Evolutionary conservation across 2,797 vertebrate species (phyloP).

Genomic region (Catostomus latipinnis): DNA sequence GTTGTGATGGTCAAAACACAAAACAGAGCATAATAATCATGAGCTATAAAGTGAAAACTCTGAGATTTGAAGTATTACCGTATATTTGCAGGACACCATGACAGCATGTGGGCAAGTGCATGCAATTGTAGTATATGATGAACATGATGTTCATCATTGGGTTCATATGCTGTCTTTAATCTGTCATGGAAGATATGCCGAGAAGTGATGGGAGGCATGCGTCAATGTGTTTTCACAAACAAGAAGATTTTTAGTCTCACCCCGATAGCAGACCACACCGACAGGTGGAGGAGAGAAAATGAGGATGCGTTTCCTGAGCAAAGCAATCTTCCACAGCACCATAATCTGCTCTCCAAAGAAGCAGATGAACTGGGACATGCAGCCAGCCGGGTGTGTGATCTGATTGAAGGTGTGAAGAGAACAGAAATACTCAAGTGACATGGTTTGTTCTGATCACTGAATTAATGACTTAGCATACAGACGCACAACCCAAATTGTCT

Average conservation of each 20-base stretch:
- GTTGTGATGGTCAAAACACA: not conserved
- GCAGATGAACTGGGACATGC: constrained; percentile 99
- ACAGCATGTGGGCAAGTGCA: not conserved
- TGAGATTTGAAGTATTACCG: not conserved
- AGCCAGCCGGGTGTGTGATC: constrained; percentile 99
- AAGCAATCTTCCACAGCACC: constrained; percentile 96
- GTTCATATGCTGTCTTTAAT: not conserved
- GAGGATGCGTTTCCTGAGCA: constrained; percentile 94
- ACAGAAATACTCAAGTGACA: not conserved
- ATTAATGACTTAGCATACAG: no score
- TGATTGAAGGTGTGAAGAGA: constrained; percentile 62
- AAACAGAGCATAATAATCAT: not conserved
- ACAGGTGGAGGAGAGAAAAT: constrained; percentile 98
- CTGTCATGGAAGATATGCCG: not conserved
- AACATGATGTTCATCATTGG: not conserved
- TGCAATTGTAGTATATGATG: not conserved
- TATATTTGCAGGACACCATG: no score
- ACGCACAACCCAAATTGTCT: no score
- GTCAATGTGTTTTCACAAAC: not conserved
- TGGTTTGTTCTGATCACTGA: not conserved
- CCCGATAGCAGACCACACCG: constrained; percentile 97
- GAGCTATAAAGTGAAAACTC: not conserved
- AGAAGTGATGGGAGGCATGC: not conserved
- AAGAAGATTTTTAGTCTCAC: constrained; percentile 72
- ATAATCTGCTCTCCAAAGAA: constrained; percentile 99